Percentiles rank a stretch among this genome's conserved stretches.
Conservation (phyloP, 1,140 invertebrate species). For the Phthorimaea operculella region DNA sequence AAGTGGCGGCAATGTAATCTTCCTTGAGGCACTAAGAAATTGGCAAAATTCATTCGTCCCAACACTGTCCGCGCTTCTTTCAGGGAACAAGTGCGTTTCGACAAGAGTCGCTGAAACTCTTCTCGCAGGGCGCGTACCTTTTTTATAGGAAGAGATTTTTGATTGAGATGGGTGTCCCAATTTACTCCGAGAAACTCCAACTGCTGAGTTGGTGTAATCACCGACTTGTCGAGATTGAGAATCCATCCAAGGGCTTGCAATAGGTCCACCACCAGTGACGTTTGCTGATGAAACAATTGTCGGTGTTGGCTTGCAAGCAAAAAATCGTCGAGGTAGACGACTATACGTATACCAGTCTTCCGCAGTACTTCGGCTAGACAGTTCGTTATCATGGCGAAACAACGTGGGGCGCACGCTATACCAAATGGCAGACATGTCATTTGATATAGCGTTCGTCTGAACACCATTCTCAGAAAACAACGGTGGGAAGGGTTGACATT, state of each 20-base stretch:
- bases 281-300: neutral
- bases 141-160: slow-evolving; percentile 1
- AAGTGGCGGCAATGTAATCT: slow-evolving; percentile 2
- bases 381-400: neutral
- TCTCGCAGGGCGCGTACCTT: neutral
- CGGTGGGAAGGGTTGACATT: slow-evolving; percentile 12
- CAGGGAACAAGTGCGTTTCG: neutral
- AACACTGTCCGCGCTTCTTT: neutral
- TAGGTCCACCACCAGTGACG: neutral
- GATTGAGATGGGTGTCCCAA: neutral
- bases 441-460: slow-evolving; percentile 1
- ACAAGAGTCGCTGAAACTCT: slow-evolving; percentile 3
- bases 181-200: neutral
- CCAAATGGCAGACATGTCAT: slow-evolving; percentile 5
- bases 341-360: neutral
- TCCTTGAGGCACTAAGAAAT: neutral
- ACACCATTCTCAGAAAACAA: slow-evolving; percentile 15
- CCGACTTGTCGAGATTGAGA: neutral
- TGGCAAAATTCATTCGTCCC: slow-evolving; percentile 3
- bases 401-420: neutral
- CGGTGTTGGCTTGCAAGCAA: neutral
- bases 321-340: slow-evolving; percentile 4
- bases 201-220: neutral
- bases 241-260: neutral
- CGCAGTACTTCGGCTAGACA: neutral